Conservation (phyloP, 2,113 vertebrate species). For the Sinocyclocheilus anshuiensis region DNA sequence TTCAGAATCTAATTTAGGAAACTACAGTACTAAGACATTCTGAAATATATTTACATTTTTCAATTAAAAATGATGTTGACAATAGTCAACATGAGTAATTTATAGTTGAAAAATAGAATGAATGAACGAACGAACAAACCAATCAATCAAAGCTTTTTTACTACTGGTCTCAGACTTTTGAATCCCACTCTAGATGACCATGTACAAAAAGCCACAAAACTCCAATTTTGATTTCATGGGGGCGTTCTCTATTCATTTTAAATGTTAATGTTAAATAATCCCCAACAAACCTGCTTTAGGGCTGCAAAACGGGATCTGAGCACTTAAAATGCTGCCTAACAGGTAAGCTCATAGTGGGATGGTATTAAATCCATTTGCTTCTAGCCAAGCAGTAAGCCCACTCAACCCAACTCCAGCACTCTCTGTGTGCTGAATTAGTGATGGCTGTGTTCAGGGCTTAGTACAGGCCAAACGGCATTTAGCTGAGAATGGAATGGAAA, state of each 20-base stretch:
- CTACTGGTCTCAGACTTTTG: too few relatives aligned
- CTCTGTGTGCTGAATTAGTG: constrained; percentile 44
- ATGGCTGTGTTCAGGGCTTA: constrained; percentile 32
- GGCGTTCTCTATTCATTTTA: neutral
- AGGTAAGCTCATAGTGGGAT: constrained; percentile 22
- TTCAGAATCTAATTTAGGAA: too few relatives aligned
- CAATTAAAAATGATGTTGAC: neutral
- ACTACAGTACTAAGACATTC: neutral
- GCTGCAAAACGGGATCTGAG: neutral
- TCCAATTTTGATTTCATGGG: neutral
- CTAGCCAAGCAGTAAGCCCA: constrained; percentile 15
- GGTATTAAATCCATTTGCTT: constrained; percentile 20
- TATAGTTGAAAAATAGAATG: neutral
- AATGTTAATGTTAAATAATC: constrained; percentile 4
- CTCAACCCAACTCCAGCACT: constrained; percentile 20
- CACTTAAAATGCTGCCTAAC: constrained; percentile 34
- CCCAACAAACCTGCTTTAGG: neutral
- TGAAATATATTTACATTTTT: neutral
- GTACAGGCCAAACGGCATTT: constrained; percentile 45
- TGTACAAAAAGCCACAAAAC: too few relatives aligned
- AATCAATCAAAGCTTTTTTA: too few relatives aligned
- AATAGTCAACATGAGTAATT: neutral
- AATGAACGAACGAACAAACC: too few relatives aligned
- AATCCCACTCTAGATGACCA: too few relatives aligned
- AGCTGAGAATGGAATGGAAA: constrained; percentile 58